Percentiles rank a stretch among this genome's conserved stretches.
Evolutionary conservation across 1,140 invertebrate genomes (phyloP).

Genomic region (Reticulitermes speratus): DNA sequence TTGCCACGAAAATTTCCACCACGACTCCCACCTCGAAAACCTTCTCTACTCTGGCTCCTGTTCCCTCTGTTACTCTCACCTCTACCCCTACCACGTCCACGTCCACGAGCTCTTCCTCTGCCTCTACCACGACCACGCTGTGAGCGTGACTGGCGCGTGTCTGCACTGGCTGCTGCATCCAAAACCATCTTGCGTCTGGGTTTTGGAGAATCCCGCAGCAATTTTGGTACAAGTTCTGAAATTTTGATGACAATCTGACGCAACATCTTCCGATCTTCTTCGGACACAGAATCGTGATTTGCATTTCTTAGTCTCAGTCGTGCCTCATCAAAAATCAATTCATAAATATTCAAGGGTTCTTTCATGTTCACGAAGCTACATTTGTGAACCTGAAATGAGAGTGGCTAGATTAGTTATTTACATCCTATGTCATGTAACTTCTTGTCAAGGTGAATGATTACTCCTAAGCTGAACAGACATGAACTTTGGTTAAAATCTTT

Average conservation of each 20-base stretch:
- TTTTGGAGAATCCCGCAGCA: not conserved
- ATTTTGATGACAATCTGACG: not conserved
- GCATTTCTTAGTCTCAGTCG: not conserved
- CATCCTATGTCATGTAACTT: too few relatives aligned
- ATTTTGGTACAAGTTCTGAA: not conserved
- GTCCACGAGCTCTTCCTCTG: not conserved
- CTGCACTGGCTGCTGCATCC: not conserved
- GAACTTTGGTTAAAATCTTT: too few relatives aligned
- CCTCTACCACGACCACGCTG: not conserved
- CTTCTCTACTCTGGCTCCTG: not conserved
- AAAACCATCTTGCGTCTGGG: conserved; percentile 13
- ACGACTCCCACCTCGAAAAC: not conserved
- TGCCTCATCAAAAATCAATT: conserved; percentile 24
- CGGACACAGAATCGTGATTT: not conserved
- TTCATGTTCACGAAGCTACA: conserved; percentile 23
- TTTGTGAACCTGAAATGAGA: conserved; percentile 29
- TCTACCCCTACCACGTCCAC: not conserved
- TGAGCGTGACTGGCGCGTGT: not conserved
- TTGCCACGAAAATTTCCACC: not conserved
- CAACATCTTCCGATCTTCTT: conserved; percentile 12
- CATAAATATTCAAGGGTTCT: conserved; percentile 23
- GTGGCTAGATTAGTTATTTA: not conserved
- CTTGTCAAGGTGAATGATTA: too few relatives aligned
- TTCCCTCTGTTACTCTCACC: not conserved
- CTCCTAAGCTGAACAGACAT: too few relatives aligned